phyloP scores from a whole-genome alignment of 2,888 invertebrate genomes.

The Neria commutata region DNA sequence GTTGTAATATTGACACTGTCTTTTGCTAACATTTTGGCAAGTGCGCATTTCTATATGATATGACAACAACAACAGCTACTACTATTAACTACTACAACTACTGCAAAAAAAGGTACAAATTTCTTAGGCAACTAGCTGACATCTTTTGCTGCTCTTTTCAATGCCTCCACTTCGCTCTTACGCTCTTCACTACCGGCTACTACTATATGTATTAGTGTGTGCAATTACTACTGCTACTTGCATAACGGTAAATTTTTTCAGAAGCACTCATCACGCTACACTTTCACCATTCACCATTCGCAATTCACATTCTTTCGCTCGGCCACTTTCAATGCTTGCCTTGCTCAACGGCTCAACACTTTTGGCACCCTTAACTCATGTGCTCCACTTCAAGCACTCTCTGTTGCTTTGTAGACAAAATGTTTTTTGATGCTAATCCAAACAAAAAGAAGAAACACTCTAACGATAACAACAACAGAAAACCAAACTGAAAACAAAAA shows the following conservation, averaged over 20 bases:
- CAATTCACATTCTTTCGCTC: not conserved
- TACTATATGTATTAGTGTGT: too few species aligned
- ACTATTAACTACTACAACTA: constrained; percentile 9
- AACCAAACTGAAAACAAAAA: not conserved
- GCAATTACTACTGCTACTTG: not conserved
- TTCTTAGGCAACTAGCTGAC: not conserved
- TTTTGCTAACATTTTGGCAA: too few species aligned
- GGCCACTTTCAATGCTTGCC: not conserved
- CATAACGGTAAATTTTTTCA: too few species aligned
- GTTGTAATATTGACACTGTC: too few species aligned
- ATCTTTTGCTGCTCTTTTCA: not conserved
- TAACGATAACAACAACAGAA: not conserved
- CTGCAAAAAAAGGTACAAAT: constrained; percentile 1
- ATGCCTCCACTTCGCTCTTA: not conserved
- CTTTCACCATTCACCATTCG: not conserved
- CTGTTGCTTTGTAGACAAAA: too few species aligned
- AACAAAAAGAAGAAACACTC: too few species aligned
- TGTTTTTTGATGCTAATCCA: too few species aligned
- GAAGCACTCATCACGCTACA: too few species aligned
- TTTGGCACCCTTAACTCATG: too few species aligned
- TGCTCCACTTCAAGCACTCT: too few species aligned
- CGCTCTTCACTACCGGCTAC: not conserved
- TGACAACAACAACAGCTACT: constrained; percentile 1
- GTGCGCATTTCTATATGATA: too few species aligned
- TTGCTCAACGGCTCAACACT: too few species aligned